A percentile compares a stretch with the other conserved stretches of the same genome.
Conservation (phyloP, 2,888 invertebrate species). For the Odontocerum albicorne region DNA sequence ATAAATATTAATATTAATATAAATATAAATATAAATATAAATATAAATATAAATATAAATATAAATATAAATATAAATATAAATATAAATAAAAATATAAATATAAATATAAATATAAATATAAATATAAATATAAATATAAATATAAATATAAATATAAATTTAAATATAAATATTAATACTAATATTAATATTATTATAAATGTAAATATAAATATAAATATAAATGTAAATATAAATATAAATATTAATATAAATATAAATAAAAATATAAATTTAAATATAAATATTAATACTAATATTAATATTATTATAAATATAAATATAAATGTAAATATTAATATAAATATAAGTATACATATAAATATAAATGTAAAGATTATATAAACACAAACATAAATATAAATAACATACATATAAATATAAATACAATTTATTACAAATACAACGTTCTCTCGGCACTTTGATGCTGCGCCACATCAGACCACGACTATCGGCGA, state of each 20-base stretch:
- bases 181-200: background rate
- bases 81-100: background rate
- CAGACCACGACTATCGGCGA: no score
- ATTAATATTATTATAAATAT: background rate
- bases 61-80: background rate
- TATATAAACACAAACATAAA: background rate
- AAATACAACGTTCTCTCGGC: no score
- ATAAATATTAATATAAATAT: slow-evolving; percentile 13
- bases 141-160: background rate
- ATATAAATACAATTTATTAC: no score
- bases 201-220: slow-evolving; percentile 11
- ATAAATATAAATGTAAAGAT: background rate
- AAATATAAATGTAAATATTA: background rate
- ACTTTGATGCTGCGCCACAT: no score
- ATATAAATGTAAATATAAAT: slow-evolving; percentile 18
- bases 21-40: slow-evolving; percentile 6
- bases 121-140: background rate
- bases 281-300: slow-evolving; percentile 4
- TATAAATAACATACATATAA: no score
- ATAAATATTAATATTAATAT: slow-evolving; percentile 9
- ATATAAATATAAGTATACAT: background rate
- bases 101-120: slow-evolving; percentile 1
- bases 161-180: background rate
- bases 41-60: slow-evolving; percentile 7
- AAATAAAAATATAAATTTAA: slow-evolving; percentile 5